Evolutionary conservation across 2,113 vertebrate species (phyloP).

Genomic region (Sakesphorus luctuosus): DNA sequence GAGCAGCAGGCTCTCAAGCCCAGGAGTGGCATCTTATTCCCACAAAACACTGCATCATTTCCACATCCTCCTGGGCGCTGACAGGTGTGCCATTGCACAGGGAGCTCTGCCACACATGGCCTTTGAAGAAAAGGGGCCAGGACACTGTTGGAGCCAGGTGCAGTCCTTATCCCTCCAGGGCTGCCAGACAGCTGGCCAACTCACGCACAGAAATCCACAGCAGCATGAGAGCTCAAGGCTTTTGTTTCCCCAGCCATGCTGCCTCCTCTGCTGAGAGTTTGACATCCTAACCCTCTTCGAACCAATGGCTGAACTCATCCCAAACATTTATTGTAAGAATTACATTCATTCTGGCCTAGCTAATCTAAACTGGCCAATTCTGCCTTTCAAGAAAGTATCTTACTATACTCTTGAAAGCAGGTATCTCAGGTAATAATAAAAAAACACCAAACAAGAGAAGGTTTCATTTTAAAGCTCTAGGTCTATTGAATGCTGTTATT

Average conservation of each 20-base stretch:
- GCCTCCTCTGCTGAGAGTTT: not conserved
- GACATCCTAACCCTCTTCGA: not conserved
- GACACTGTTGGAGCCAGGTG: not conserved
- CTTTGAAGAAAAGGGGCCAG: not conserved
- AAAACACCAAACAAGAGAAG: not conserved
- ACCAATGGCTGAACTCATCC: not conserved
- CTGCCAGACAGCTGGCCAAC: not conserved
- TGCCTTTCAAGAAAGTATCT: not conserved
- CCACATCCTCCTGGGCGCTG: not conserved
- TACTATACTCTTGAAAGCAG: not conserved
- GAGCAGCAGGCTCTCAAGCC: not conserved
- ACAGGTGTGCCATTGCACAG: not conserved
- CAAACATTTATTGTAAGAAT: not conserved
- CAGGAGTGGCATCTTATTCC: not conserved
- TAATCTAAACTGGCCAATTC: not conserved
- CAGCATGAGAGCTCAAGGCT: not conserved
- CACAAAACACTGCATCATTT: not conserved
- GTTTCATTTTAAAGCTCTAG: slow-evolving; percentile 26
- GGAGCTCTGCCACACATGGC: fast-evolving
- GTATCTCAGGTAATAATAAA: not conserved
- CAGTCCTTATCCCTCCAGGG: not conserved
- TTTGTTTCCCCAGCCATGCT: not conserved
- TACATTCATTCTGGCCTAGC: not conserved
- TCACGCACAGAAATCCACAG: not conserved
- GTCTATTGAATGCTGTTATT: slow-evolving; percentile 34